phyloP scores from a whole-genome alignment of 2,888 invertebrate genomes.

The Volucella inanis region DNA sequence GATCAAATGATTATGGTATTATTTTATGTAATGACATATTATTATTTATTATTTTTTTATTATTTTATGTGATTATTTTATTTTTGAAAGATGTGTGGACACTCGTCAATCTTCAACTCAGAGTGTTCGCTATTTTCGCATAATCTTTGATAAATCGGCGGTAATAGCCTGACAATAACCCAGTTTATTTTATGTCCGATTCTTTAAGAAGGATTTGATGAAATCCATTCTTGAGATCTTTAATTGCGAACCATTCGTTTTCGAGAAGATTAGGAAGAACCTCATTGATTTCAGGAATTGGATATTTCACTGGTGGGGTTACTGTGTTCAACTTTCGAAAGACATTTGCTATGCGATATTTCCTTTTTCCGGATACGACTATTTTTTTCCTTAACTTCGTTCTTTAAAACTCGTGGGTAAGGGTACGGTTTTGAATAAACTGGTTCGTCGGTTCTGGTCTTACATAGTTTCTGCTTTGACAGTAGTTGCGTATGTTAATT shows the following conservation, averaged over 20 bases:
- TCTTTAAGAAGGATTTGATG: slow-evolving; percentile 29
- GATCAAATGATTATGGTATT: no score
- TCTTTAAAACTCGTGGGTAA: slow-evolving; percentile 39
- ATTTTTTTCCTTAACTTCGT: slow-evolving; percentile 46
- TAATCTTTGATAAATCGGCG: slow-evolving; percentile 36
- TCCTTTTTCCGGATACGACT: slow-evolving; percentile 22
- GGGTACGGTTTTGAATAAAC: slow-evolving; percentile 52
- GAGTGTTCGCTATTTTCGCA: slow-evolving; percentile 39
- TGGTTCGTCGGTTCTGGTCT: slow-evolving; percentile 29
- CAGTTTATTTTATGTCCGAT: slow-evolving; percentile 33
- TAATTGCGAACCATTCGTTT: slow-evolving; percentile 14
- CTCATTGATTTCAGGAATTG: slow-evolving; percentile 52
- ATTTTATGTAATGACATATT: no score
- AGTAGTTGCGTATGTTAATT: slow-evolving; percentile 35
- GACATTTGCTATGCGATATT: slow-evolving; percentile 53
- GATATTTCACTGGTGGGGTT: slow-evolving; percentile 55
- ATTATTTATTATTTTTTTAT: no score
- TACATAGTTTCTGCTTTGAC: slow-evolving; percentile 40
- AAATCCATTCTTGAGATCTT: slow-evolving; percentile 50
- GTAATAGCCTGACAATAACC: slow-evolving; percentile 56
- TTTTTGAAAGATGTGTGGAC: slow-evolving; percentile 39
- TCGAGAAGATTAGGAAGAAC: slow-evolving; percentile 38
- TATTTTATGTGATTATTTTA: slow-evolving; percentile 23
- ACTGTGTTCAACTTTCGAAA: slow-evolving; percentile 49
- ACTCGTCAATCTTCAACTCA: slow-evolving; percentile 46